Evolutionary conservation across 2,113 vertebrate species (phyloP).

Genomic region (Solea solea): DNA sequence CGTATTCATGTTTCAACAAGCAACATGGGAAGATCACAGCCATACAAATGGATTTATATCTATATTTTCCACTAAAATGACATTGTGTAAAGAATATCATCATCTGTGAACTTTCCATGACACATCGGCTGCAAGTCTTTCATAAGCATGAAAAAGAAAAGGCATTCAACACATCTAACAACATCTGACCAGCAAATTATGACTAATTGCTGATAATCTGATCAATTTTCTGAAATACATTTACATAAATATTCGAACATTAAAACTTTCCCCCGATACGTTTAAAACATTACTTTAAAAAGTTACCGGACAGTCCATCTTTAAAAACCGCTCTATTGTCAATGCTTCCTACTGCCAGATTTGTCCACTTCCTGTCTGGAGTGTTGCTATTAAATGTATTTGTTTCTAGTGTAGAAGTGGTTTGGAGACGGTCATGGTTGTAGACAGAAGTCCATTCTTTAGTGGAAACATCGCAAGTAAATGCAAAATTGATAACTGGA

Average conservation of each 20-base stretch:
- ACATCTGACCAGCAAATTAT: background rate
- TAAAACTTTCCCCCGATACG: background rate
- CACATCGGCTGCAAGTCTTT: too few species aligned
- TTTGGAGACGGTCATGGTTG: background rate
- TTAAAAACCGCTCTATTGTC: background rate
- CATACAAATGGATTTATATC: background rate
- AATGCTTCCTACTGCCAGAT: background rate
- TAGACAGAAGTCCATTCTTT: background rate
- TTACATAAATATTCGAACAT: conserved; percentile 6
- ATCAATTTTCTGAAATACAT: conserved; percentile 9
- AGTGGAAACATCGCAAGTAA: background rate
- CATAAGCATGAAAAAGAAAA: too few species aligned
- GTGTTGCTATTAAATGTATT: background rate
- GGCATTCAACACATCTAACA: too few species aligned
- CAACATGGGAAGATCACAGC: background rate
- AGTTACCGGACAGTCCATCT: background rate
- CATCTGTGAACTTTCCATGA: background rate
- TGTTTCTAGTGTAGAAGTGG: background rate
- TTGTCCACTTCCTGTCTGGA: background rate
- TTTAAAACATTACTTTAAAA: conserved; percentile 11
- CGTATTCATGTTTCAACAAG: background rate
- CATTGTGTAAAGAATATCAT: background rate
- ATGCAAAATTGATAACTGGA: background rate
- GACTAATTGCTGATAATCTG: background rate
- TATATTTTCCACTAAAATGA: background rate